These are phyloP conservation scores for Folsomia candida DNA, from an alignment of 2,888 invertebrate species.

Conservation along the genomic window DNA sequence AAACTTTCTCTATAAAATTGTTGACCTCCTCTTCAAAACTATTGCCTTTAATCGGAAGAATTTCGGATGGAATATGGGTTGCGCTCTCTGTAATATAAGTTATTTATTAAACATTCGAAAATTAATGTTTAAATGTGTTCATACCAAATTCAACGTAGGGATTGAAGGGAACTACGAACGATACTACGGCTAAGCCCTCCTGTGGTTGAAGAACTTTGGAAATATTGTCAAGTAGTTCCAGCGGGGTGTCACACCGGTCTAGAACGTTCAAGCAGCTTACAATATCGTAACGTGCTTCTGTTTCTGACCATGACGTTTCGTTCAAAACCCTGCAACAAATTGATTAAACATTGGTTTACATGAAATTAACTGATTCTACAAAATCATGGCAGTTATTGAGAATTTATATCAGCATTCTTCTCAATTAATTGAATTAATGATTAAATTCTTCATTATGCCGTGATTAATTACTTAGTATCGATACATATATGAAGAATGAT, in stretches of 20 bases:
- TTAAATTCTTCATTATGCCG: too few species aligned
- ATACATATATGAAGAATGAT: constrained; percentile 53
- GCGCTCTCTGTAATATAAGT: constrained; percentile 43
- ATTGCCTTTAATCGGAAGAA: constrained; percentile 65
- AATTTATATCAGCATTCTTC: too few species aligned
- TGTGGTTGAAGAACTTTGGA: constrained; percentile 67
- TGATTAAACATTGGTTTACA: too few species aligned
- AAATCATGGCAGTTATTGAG: too few species aligned
- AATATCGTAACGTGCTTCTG: constrained; percentile 63
- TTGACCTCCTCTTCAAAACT: constrained; percentile 77
- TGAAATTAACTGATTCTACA: too few species aligned
- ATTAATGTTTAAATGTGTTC: too few species aligned
- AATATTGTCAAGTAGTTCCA: constrained; percentile 73
- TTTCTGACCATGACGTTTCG: constrained; percentile 41
- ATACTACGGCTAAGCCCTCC: constrained; percentile 77
- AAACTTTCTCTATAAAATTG: constrained; percentile 65
- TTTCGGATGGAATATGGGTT: constrained; percentile 70
- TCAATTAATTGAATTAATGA: too few species aligned
- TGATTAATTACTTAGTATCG: background rate
- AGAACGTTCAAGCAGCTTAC: constrained; percentile 88
- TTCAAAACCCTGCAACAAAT: constrained; percentile 40
- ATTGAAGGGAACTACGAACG: constrained; percentile 87
- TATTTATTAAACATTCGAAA: background rate
- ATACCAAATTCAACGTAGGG: constrained; percentile 88
- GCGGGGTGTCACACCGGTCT: constrained; percentile 86